A percentile compares a stretch with the other conserved stretches of the same genome.
phyloP scores from a whole-genome alignment of 2,113 vertebrate species.

The Taurulus bubalis region DNA sequence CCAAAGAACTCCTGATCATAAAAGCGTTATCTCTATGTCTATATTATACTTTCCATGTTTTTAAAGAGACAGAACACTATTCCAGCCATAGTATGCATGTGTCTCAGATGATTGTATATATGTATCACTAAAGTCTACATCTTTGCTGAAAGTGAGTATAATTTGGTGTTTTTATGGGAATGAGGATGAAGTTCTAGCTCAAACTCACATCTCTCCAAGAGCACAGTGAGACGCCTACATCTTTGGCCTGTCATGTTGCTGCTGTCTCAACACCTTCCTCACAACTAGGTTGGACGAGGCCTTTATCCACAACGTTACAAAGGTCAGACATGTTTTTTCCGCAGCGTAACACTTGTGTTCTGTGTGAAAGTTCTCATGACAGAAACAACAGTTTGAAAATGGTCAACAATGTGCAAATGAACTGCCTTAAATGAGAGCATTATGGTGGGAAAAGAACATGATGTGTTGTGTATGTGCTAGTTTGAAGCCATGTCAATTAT shows the following conservation, averaged over 20 bases:
- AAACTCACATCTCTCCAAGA: background rate
- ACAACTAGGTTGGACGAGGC: background rate
- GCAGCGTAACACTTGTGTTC: background rate
- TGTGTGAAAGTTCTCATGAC: background rate
- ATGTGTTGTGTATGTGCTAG: background rate
- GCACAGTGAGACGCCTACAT: background rate
- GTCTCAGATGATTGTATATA: background rate
- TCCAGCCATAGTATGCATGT: background rate
- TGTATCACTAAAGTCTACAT: background rate
- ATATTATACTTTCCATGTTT: background rate
- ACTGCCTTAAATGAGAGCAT: background rate
- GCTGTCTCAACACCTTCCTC: background rate
- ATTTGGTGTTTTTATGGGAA: background rate
- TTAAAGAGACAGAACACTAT: background rate
- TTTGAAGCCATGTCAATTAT: background rate
- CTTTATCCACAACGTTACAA: background rate
- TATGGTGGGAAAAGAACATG: background rate
- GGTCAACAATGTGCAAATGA: background rate
- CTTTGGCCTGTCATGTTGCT: background rate
- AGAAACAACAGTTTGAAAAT: background rate
- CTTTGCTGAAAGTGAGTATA: background rate
- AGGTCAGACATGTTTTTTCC: background rate
- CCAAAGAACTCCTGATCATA: background rate
- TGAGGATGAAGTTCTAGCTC: background rate
- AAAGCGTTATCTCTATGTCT: conserved; percentile 3